These are phyloP conservation scores for Pyrrhura leucotis DNA, from an alignment of 2,797 vertebrate genomes.

Conservation along the genomic window DNA sequence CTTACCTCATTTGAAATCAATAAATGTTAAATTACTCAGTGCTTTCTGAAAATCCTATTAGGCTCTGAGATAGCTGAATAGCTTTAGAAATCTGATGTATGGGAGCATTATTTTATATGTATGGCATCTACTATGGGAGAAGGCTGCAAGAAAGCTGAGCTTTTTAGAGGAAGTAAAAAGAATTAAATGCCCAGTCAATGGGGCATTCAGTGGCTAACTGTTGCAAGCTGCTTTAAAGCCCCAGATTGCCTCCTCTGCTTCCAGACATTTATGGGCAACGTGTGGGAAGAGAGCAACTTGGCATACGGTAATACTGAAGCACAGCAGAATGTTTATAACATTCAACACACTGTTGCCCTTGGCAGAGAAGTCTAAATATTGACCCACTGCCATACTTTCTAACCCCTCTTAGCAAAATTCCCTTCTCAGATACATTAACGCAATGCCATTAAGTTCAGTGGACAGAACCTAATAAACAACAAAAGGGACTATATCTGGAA, in stretches of 20 bases:
- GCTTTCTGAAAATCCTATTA: constrained; percentile 37
- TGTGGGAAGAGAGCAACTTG: neutral
- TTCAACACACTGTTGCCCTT: constrained; percentile 3
- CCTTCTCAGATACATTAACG: neutral
- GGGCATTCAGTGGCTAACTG: neutral
- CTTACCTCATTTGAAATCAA: constrained; percentile 15
- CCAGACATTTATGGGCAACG: neutral
- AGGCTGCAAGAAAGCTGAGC: neutral
- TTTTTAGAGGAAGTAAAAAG: neutral
- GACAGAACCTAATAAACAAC: neutral
- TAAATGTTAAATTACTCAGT: neutral
- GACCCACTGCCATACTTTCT: neutral
- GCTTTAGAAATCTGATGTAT: neutral
- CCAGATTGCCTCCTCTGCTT: neutral
- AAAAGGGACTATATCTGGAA: neutral
- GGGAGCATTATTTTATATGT: neutral
- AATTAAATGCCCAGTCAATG: neutral
- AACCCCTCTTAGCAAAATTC: neutral
- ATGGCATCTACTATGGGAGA: neutral
- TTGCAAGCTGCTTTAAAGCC: neutral
- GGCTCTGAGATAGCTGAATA: neutral
- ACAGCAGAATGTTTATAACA: neutral
- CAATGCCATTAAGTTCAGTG: neutral
- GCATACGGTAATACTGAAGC: neutral
- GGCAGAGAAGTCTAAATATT: constrained; percentile 16